Percentiles rank a stretch among this genome's conserved stretches.
Evolutionary conservation across 2,797 vertebrate species (phyloP).

Genomic region (Pantherophis alleghaniensis): DNA sequence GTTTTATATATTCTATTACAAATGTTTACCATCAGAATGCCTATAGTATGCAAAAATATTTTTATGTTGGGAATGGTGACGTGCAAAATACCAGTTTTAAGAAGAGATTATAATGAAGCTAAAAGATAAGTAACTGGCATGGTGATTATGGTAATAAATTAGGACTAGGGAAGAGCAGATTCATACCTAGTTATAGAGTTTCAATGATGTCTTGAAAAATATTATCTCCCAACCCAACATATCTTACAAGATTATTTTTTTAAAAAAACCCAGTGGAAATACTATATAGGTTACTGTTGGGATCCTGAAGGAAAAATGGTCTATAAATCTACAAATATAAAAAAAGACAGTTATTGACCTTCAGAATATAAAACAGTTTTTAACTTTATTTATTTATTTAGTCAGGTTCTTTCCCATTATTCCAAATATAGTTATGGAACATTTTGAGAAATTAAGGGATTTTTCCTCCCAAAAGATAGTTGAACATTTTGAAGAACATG

Average conservation of each 20-base stretch:
- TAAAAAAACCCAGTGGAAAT: neutral
- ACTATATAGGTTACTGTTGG: neutral
- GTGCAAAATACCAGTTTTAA: neutral
- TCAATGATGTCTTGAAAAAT: neutral
- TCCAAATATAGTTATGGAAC: neutral
- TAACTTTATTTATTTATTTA: neutral
- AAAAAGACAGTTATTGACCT: neutral
- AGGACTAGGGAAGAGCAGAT: neutral
- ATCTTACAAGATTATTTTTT: neutral
- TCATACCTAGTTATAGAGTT: neutral
- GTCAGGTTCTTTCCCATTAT: neutral
- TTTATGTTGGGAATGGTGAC: neutral
- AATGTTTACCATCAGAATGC: neutral
- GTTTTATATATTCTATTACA: neutral
- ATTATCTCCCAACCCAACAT: neutral
- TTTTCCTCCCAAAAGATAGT: neutral
- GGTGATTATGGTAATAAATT: neutral
- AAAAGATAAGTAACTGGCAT: neutral
- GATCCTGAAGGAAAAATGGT: neutral
- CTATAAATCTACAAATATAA: neutral
- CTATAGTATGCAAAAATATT: neutral
- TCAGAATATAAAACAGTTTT: neutral
- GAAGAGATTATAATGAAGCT: neutral
- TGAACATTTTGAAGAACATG: neutral
- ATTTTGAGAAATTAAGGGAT: neutral